Evolutionary conservation across 1,140 invertebrate genomes (phyloP), one percentile per base, ranked within the genome.

Genomic region (Zaprionus africanus): DNA sequence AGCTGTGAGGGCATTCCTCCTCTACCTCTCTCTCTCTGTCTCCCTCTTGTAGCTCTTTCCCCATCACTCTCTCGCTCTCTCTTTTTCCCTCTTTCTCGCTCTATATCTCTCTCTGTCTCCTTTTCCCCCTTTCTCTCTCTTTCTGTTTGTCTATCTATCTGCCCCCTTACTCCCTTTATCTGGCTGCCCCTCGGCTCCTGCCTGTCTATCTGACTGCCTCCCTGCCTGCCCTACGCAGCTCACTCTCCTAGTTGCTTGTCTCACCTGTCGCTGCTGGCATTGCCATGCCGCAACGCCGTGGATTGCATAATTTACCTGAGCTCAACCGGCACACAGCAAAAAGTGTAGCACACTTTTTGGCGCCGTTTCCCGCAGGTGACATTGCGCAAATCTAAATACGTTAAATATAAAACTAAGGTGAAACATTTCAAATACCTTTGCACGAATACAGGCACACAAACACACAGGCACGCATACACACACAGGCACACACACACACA

Each of bases 241-340:
- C 31, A 5, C 6, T 6, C n/a, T 17, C 41, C 41, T 6, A 17
- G 9, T 34, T 59, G 62, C 11, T 36, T 61, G 28, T 66, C 73
- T 79, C 81, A 87, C 83, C 85, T 88, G 84, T 90, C 81, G 81
- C 78, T 74, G 60, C 6, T 78, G 69, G 75, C 64, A 78, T 49
- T 80, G 74, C 84, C 81, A 70, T 75, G 28, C 24, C 67, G 66
- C 74, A 58, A 53, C 71, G 78, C 73, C 88, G 82, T 90, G 82
- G 91, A 92, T 92, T 92, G 91, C 91, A 92, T 92, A 92, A 92
- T 92, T 92, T 92, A 92, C 91, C 91, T 92, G 91, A 73, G 75
- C 68, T 28, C 73, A 92, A 76, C 85, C 82, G 91, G 91, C 75
- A 79, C 68, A 11, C 91, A 92, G 91, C 59, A 92, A 90, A 61